Percentiles rank a stretch among this genome's conserved stretches.
These are phyloP conservation scores for Dendroctonus ponderosae DNA, from an alignment of 1,140 invertebrate genomes.

Conservation along the genomic window DNA sequence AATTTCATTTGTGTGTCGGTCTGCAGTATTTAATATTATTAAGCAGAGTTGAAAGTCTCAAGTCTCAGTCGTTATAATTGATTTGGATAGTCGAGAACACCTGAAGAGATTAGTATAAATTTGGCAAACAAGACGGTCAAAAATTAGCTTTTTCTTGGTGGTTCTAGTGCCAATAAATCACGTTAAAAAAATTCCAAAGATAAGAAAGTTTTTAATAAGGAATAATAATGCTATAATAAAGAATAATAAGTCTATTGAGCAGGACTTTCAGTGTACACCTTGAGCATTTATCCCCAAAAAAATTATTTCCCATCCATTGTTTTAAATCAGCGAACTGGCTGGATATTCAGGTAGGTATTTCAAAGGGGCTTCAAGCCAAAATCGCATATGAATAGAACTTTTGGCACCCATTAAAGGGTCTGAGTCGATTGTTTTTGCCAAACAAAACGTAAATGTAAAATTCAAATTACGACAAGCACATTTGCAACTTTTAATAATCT, in stretches of 20 bases:
- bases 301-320: no score
- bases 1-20: slow-evolving; percentile 20
- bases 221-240: neutral
- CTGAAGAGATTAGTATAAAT: neutral
- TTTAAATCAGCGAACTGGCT: no score
- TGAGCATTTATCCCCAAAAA: no score
- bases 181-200: neutral
- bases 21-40: slow-evolving; percentile 12
- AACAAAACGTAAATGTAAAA: neutral
- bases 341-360: no score
- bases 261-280: no score
- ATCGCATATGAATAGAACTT: no score
- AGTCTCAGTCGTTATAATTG: neutral
- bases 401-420: no score
- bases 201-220: neutral
- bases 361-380: no score
- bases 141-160: neutral
- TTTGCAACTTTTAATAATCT: neutral
- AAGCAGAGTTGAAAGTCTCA: slow-evolving; percentile 1
- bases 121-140: neutral
- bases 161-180: neutral
- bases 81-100: neutral
- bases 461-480: neutral
- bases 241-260: neutral
- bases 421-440: neutral